These are phyloP conservation scores for Trichosurus vulpecula DNA, from an alignment of 2,797 vertebrate genomes.

Conservation along the genomic window DNA sequence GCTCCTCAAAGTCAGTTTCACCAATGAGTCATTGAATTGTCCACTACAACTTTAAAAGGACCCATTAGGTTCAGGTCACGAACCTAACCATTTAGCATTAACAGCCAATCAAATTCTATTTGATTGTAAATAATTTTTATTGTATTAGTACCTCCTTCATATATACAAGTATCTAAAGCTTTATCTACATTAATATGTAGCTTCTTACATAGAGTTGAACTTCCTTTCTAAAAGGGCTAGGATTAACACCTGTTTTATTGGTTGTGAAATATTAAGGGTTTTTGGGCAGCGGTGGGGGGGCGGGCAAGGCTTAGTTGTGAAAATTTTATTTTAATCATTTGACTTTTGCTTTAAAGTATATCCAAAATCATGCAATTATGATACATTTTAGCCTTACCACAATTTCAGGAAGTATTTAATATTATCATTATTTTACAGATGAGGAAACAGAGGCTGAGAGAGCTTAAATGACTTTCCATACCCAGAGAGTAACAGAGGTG, in stretches of 20 bases:
- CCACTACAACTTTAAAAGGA: slow-evolving; percentile 84
- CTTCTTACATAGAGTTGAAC: slow-evolving; percentile 13
- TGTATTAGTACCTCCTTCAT: slow-evolving; percentile 67
- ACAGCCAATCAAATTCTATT: slow-evolving; percentile 77
- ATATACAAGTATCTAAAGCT: slow-evolving; percentile 72
- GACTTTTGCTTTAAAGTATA: slow-evolving; percentile 11
- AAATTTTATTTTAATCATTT: slow-evolving; percentile 15
- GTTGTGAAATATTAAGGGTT: background rate
- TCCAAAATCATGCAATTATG: slow-evolving; percentile 7
- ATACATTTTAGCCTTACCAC: background rate
- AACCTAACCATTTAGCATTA: slow-evolving; percentile 80
- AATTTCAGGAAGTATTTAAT: background rate
- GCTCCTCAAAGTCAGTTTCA: slow-evolving; percentile 85
- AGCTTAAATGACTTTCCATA: background rate
- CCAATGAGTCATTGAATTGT: slow-evolving; percentile 84
- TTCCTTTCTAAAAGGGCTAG: slow-evolving; percentile 12
- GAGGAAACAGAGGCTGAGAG: background rate
- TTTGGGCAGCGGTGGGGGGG: too few species aligned
- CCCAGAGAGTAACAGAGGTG: background rate
- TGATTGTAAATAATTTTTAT: slow-evolving; percentile 76
- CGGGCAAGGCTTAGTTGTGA: background rate
- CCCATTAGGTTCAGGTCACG: slow-evolving; percentile 85
- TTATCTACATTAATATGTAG: slow-evolving; percentile 54
- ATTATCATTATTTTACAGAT: background rate
- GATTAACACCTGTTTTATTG: slow-evolving; percentile 22